phyloP scores from a whole-genome alignment of 2,888 invertebrate species.

The Aproaerema taeniolella region DNA sequence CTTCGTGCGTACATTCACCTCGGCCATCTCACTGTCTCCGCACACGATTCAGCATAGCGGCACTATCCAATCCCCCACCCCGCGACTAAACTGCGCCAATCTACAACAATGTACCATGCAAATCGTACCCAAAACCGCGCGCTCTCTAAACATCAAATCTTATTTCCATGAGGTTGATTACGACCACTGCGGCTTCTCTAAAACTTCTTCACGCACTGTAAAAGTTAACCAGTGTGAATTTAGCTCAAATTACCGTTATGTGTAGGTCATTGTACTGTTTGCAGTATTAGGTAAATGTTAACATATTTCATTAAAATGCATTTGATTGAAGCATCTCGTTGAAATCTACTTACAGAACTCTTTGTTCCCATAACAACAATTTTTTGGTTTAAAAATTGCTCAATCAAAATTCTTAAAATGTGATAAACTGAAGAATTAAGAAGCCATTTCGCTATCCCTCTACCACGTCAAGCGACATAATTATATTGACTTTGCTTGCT shows the following conservation, averaged over 20 bases:
- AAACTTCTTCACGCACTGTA: constrained; percentile 8
- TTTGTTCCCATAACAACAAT: background rate
- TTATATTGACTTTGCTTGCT: constrained; percentile 58
- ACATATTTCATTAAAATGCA: constrained; percentile 35
- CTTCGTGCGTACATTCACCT: constrained; percentile 75
- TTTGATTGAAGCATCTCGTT: too few relatives aligned
- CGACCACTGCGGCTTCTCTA: constrained; percentile 1
- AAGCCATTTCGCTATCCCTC: constrained; percentile 60
- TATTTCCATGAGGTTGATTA: constrained; percentile 12
- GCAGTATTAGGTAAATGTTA: constrained; percentile 39
- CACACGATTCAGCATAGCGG: constrained; percentile 14
- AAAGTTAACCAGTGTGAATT: constrained; percentile 30
- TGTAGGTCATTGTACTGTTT: constrained; percentile 50
- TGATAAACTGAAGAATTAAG: constrained; percentile 44
- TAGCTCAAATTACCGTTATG: constrained; percentile 60
- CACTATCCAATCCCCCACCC: constrained; percentile 2
- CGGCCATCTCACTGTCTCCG: constrained; percentile 56
- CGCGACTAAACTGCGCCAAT: background rate
- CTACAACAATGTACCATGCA: background rate
- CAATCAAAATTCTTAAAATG: constrained; percentile 32
- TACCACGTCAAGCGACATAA: constrained; percentile 56
- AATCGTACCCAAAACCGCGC: constrained; percentile 2
- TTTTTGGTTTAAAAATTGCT: background rate
- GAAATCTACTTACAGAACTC: too few relatives aligned
- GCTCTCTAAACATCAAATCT: constrained; percentile 6